These are phyloP conservation scores for Bubo bubo DNA, from an alignment of 2,113 vertebrate genomes.

Conservation along the genomic window DNA sequence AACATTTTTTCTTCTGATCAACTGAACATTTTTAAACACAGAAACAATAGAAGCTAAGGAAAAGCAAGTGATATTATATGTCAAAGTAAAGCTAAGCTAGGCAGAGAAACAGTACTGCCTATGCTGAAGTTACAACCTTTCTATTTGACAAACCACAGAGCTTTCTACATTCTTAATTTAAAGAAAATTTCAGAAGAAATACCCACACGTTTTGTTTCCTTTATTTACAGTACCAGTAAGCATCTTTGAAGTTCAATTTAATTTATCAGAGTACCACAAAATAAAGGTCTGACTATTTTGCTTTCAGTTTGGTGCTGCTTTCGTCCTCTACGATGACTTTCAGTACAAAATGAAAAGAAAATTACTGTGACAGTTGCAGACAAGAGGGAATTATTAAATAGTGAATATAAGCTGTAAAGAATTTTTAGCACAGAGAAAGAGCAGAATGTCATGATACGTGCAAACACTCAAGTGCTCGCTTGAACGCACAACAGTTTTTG, in stretches of 20 bases:
- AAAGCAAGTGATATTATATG: neutral
- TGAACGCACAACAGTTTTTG: neutral
- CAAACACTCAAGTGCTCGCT: neutral
- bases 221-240: neutral
- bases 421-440: neutral
- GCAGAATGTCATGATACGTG: neutral
- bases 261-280: neutral
- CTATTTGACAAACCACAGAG: neutral
- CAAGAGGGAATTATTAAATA: neutral
- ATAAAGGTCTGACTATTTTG: neutral
- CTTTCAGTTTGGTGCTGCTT: neutral
- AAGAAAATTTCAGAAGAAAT: neutral
- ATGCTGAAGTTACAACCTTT: neutral
- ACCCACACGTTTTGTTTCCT: neutral
- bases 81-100: neutral
- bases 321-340: neutral
- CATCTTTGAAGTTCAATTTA: neutral
- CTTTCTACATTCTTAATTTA: neutral
- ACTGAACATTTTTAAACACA: neutral
- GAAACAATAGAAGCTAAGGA: neutral
- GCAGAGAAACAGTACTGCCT: neutral
- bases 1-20: neutral
- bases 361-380: neutral
- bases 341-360: neutral
- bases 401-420: neutral